A percentile compares a stretch with the other conserved stretches of the same genome.
phyloP scores from a whole-genome alignment of 2,888 invertebrate genomes.

The Hypercompe scribonia region DNA sequence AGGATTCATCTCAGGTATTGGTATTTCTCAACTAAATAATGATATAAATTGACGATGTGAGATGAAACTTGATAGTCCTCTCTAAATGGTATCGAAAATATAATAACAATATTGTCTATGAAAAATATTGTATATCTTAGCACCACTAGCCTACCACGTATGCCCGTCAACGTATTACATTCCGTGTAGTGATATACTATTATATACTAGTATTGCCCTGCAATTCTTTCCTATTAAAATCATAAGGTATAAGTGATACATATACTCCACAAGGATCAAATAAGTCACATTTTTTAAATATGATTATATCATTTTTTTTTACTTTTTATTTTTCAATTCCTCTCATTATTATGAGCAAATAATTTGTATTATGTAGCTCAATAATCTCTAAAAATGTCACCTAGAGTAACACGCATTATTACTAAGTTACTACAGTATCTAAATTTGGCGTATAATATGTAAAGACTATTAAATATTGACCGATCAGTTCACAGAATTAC shows the following conservation, averaged over 20 bases:
- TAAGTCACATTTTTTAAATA: conserved; percentile 17
- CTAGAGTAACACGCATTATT: conserved; percentile 39
- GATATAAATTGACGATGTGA: conserved; percentile 75
- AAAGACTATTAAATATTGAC: conserved; percentile 36
- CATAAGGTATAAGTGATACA: conserved; percentile 13
- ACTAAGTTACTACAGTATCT: conserved; percentile 34
- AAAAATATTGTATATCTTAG: conserved; percentile 82
- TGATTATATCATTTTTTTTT: conserved; percentile 8
- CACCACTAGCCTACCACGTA: conserved; percentile 74
- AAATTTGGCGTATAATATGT: conserved; percentile 20
- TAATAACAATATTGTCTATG: conserved; percentile 76
- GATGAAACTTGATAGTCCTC: conserved; percentile 65
- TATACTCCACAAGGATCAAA: conserved; percentile 28
- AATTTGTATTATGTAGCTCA: conserved; percentile 28
- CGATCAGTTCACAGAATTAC: conserved; percentile 32
- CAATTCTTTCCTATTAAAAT: conserved; percentile 26
- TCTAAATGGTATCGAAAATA: conserved; percentile 78
- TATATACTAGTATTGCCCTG: conserved; percentile 38
- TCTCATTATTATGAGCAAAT: conserved; percentile 49
- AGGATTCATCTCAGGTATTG: conserved; percentile 30
- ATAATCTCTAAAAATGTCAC: conserved; percentile 26
- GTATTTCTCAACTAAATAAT: conserved; percentile 60
- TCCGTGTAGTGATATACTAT: conserved; percentile 36
- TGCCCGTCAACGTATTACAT: conserved; percentile 40
- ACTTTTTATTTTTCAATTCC: conserved; percentile 49